Percentiles rank a stretch among this genome's conserved stretches.
Conservation (phyloP, 2,797 vertebrate species). For the Numenius phaeopus region DNA sequence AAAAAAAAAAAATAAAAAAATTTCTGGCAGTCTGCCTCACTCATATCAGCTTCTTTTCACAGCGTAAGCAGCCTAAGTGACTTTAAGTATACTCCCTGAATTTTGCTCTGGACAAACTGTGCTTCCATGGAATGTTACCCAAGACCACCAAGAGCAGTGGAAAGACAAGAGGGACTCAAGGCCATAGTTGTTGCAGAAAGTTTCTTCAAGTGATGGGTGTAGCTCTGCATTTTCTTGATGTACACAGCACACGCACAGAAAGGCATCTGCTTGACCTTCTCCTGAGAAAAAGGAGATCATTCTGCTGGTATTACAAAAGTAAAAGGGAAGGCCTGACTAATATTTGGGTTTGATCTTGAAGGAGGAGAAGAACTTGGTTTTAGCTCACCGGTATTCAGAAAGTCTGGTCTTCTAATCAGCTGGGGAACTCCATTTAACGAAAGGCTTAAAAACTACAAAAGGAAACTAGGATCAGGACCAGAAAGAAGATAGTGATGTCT, state of each 20-base stretch:
- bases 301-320: neutral
- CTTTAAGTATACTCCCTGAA: neutral
- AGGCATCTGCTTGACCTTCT: neutral
- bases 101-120: neutral
- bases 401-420: neutral
- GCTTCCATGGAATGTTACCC: neutral
- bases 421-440: neutral
- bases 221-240: rapidly evolving
- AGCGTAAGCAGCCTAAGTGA: neutral
- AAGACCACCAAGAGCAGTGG: neutral
- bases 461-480: neutral
- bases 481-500: neutral
- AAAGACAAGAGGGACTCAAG: neutral
- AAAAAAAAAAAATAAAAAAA: neutral
- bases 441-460: neutral
- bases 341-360: neutral
- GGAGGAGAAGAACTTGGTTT: neutral
- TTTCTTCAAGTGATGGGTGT: neutral
- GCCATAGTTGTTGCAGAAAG: neutral
- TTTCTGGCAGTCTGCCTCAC: neutral
- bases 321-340: neutral
- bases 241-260: rapidly evolving
- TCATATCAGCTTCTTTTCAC: neutral
- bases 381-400: neutral
- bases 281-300: neutral